Base-by-base conservation (phyloP, 2,113 vertebrate species). In the Diadophis punctatus region DNA sequence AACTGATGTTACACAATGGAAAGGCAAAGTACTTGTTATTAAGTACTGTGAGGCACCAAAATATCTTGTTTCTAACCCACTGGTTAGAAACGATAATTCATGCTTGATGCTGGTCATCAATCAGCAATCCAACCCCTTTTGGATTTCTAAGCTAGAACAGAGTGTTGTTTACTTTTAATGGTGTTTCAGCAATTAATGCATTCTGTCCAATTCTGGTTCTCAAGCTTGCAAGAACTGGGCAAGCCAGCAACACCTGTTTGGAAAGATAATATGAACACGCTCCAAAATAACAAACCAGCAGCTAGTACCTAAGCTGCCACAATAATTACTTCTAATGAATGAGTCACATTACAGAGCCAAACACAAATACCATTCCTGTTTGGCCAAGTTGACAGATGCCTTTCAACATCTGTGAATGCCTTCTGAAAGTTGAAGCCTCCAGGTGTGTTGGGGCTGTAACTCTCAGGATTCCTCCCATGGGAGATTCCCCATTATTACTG, bases 241-340 rank as follows among this genome's bases (percentile, higher is more conserved):
- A 91, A 90, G 86, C 55, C 88, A 48, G 48, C 46, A 92, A 63
- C 56, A 91, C 91, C 55, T 91, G 90, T 55, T 86, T 89, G 60
- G 49, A 56, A 12, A 51, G 88, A 93, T 25, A 63, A 87, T 22
- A 7, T 20, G 43, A 16, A 34, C 23, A 60, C 8, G 80, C 8
- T 39, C 12, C 8, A 23, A 34, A 92, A 95, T 60, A 34, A 93
- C 87, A 93, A 91, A 91, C 90, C 92, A 91, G 91, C 22, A 39
- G 20, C 84, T 34, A 34, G 63, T 90, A 63, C 34, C 87, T 89
- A 68, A 58, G 30, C 88, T 60, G 88, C 51, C 87, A 49, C 16
- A 89, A 60, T 84, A n/a, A 0, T 58, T 93, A 86, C n/a, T 86
- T 3, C 88, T 86, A 93, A 89, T 39, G 90, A 91, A 48, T 90